Evolutionary conservation across 2,113 vertebrate species (phyloP).

Genomic region (Pogona vitticeps): DNA sequence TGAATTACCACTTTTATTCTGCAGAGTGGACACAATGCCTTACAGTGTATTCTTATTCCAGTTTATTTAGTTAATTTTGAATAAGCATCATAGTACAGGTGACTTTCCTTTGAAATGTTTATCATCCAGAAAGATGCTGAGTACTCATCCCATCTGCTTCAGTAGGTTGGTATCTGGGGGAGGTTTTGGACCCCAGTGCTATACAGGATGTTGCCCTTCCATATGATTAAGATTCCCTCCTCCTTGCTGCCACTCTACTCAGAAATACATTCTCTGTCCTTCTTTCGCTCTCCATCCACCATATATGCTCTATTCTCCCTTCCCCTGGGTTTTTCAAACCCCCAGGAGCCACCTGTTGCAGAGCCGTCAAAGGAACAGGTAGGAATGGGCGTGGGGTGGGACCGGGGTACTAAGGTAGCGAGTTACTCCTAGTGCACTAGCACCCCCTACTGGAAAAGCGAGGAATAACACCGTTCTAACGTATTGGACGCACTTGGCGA

Average conservation of each 20-base stretch:
- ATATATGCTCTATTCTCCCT: neutral
- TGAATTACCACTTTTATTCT: no score
- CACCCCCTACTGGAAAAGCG: conserved; percentile 40
- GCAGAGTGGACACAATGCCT: neutral
- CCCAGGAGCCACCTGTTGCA: no score
- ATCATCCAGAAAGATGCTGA: no score
- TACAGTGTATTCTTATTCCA: no score
- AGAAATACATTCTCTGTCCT: no score
- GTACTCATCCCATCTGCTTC: neutral
- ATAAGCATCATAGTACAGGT: no score
- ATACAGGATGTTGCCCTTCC: neutral
- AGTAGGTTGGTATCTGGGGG: neutral
- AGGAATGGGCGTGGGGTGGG: no score
- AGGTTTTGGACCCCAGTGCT: neutral
- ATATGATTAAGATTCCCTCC: neutral
- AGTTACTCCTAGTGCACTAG: conserved; percentile 36
- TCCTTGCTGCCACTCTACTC: neutral
- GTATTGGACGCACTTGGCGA: neutral
- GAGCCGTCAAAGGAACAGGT: no score
- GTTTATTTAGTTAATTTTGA: no score
- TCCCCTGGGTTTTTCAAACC: no score
- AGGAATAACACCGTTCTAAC: neutral
- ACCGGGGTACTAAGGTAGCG: neutral
- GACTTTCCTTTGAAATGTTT: no score
- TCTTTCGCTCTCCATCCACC: no score